phyloP scores from a whole-genome alignment of 2,888 invertebrate genomes.

The Pomacea canaliculata region DNA sequence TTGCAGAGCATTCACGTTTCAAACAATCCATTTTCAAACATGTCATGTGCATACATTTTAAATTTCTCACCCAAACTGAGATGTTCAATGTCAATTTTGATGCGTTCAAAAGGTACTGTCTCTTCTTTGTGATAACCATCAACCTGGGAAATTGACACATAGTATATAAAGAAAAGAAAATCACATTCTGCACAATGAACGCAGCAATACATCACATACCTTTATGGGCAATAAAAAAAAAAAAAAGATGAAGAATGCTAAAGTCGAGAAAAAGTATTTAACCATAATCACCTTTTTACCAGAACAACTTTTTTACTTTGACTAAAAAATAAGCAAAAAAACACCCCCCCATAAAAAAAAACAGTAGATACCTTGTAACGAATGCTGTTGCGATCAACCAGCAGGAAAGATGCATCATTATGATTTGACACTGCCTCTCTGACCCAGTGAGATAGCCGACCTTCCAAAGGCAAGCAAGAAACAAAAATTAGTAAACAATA shows the following conservation, averaged over 20 bases:
- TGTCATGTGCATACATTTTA: too few species aligned
- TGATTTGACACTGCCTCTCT: conserved; percentile 75
- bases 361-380: conserved; percentile 79
- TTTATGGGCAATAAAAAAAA: too few species aligned
- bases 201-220: not conserved
- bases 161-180: not conserved
- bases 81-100: conserved; percentile 87
- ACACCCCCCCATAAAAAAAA: not conserved
- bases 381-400: conserved; percentile 84
- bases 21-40: too few species aligned
- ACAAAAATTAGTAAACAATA: too few species aligned
- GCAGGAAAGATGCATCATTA: conserved; percentile 75
- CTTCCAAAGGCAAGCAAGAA: conserved; percentile 66
- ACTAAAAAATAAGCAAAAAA: not conserved
- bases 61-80: conserved; percentile 74
- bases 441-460: conserved; percentile 84
- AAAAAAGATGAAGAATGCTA: too few species aligned
- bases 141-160: conserved; percentile 48
- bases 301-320: too few species aligned
- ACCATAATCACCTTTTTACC: too few species aligned
- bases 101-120: conserved; percentile 73
- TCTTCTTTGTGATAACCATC: conserved; percentile 67
- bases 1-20: too few species aligned
- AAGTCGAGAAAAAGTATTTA: too few species aligned
- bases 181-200: not conserved